These are phyloP conservation scores for Macrosiphum euphorbiae DNA, from an alignment of 2,888 invertebrate genomes.

Conservation along the genomic window DNA sequence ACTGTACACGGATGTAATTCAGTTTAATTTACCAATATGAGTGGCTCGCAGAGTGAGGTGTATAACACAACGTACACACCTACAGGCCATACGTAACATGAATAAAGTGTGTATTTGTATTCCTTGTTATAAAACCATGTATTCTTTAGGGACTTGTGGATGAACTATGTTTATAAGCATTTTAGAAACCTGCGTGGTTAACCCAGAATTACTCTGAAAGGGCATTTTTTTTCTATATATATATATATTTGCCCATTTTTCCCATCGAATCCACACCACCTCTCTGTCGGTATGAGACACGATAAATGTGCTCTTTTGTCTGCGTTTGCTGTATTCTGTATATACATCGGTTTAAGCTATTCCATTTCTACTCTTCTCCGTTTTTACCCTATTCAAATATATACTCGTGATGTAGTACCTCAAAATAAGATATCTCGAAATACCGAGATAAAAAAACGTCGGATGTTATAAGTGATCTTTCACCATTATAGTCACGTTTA, in stretches of 20 bases:
- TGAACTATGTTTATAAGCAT: slow-evolving; percentile 21
- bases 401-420: not conserved
- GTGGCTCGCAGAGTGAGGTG: not conserved
- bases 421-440: not conserved
- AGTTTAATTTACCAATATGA: not conserved
- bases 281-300: not conserved
- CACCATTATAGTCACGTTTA: not conserved
- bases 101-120: slow-evolving; percentile 9
- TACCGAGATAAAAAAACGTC: not conserved
- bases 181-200: not conserved
- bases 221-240: not conserved
- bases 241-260: not conserved
- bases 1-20: not conserved
- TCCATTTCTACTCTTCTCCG: not conserved
- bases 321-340: not conserved
- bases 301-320: slow-evolving; percentile 29
- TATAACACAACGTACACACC: not conserved
- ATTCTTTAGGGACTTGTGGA: not conserved
- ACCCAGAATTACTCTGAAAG: not conserved
- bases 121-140: not conserved
- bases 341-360: slow-evolving; percentile 5
- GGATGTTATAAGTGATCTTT: not conserved
- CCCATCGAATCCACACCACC: not conserved
- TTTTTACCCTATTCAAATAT: slow-evolving; percentile 13
- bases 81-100: not conserved